These are phyloP conservation scores for Scalopus aquaticus DNA, from an alignment of 2,113 vertebrate genomes.

Conservation along the genomic window DNA sequence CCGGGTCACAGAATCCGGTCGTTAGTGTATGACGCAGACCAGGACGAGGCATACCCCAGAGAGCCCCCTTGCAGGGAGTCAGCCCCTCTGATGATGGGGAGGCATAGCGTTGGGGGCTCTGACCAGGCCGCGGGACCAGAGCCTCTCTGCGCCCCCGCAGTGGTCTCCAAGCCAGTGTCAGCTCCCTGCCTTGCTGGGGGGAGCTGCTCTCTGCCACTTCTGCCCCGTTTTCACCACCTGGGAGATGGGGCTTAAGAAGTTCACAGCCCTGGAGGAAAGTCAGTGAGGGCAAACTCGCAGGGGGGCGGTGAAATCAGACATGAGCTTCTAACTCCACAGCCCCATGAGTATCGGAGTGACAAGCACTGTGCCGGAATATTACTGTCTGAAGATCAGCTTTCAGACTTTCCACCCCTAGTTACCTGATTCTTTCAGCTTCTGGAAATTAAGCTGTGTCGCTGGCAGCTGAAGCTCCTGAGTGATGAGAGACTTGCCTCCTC, in stretches of 20 bases:
- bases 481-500: neutral
- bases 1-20: too few relatives aligned
- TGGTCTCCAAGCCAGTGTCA: neutral
- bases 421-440: neutral
- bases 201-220: neutral
- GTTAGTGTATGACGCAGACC: too few relatives aligned
- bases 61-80: too few relatives aligned
- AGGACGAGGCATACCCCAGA: too few relatives aligned
- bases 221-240: neutral
- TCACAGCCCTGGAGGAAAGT: neutral
- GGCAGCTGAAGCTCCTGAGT: neutral
- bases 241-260: neutral
- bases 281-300: neutral
- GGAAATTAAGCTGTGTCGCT: neutral
- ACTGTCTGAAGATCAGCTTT: neutral
- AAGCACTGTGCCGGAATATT: neutral
- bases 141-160: neutral
- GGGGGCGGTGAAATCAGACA: neutral
- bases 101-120: too few relatives aligned
- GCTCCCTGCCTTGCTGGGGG: neutral
- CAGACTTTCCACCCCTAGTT: neutral
- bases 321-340: neutral
- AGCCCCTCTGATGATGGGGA: too few relatives aligned
- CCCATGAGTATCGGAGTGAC: neutral
- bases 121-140: neutral